These are phyloP conservation scores for Dendrocopos noguchii DNA, from an alignment of 2,113 vertebrate genomes.

Conservation along the genomic window DNA sequence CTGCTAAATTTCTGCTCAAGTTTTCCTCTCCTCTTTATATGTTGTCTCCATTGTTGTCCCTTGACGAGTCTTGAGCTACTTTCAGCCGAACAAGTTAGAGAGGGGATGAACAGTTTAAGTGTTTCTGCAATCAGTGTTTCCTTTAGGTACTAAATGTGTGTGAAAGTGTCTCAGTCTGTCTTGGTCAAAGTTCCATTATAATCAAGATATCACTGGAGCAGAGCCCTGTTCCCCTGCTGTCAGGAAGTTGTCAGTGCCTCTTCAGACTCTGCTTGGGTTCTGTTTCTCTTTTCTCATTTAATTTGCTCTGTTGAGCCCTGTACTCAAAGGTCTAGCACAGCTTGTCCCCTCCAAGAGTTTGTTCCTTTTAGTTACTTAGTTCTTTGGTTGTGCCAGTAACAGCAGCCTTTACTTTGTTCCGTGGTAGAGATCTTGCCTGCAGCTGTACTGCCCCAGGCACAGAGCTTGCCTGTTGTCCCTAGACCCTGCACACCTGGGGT, in stretches of 20 bases:
- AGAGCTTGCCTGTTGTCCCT: background rate
- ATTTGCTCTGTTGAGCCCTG: background rate
- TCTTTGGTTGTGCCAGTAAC: background rate
- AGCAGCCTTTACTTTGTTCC: background rate
- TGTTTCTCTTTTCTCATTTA: slow-evolving; percentile 1
- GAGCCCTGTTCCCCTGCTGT: slow-evolving; percentile 20
- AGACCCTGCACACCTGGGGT: background rate
- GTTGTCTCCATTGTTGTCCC: background rate
- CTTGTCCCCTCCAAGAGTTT: background rate
- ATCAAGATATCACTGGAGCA: slow-evolving; percentile 55
- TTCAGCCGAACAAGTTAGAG: background rate
- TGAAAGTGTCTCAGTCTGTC: slow-evolving; percentile 19
- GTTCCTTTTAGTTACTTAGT: background rate
- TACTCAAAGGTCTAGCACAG: background rate
- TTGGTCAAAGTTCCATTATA: slow-evolving; percentile 56
- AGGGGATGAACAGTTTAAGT: background rate
- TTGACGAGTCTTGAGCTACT: background rate
- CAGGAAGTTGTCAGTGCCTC: slow-evolving; percentile 24
- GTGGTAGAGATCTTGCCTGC: background rate
- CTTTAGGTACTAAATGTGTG: background rate
- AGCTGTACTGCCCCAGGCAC: background rate
- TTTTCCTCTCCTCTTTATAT: background rate
- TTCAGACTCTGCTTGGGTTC: slow-evolving; percentile 14
- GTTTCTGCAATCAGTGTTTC: slow-evolving; percentile 41
- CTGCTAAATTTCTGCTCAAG: background rate